Evolutionary conservation across 2,888 invertebrate species (phyloP).

Genomic region (Venusia cambrica): DNA sequence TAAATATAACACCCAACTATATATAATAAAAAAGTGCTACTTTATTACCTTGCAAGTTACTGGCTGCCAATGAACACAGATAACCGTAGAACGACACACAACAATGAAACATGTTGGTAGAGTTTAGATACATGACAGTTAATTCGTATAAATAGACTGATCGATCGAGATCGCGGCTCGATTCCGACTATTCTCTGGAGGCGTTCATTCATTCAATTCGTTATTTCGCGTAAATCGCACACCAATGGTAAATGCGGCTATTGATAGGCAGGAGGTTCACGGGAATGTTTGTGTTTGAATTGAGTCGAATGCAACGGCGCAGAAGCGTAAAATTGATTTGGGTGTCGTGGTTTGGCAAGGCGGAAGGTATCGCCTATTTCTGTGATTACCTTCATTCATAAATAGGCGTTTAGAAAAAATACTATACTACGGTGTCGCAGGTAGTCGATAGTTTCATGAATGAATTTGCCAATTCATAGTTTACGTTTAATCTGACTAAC

Average conservation of each 20-base stretch:
- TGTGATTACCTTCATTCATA: slow-evolving; percentile 53
- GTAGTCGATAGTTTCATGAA: slow-evolving; percentile 57
- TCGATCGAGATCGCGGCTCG: slow-evolving; percentile 39
- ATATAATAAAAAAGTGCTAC: slow-evolving; percentile 45
- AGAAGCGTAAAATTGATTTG: slow-evolving; percentile 72
- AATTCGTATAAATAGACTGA: slow-evolving; percentile 56
- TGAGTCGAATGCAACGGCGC: slow-evolving; percentile 73
- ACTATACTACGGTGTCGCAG: slow-evolving; percentile 64
- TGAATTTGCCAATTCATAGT: slow-evolving; percentile 41
- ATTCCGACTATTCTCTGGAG: slow-evolving; percentile 57
- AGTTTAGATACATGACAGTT: slow-evolving; percentile 58
- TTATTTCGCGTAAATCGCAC: slow-evolving; percentile 54
- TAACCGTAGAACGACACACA: slow-evolving; percentile 47
- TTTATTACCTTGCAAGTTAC: slow-evolving; percentile 29
- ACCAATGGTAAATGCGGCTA: slow-evolving; percentile 42
- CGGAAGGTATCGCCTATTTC: slow-evolving; percentile 57
- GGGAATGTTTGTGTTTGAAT: slow-evolving; percentile 54
- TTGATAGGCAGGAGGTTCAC: slow-evolving; percentile 40
- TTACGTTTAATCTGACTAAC: slow-evolving; percentile 23
- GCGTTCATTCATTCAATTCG: slow-evolving; percentile 68
- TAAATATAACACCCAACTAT: slow-evolving; percentile 45
- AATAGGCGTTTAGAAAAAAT: slow-evolving; percentile 58
- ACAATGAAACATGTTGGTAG: slow-evolving; percentile 46
- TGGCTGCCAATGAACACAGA: slow-evolving; percentile 51
- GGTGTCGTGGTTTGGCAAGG: slow-evolving; percentile 45